These are phyloP conservation scores for Drosophila affinis DNA, from an alignment of 2,888 invertebrate genomes.

Conservation along the genomic window DNA sequence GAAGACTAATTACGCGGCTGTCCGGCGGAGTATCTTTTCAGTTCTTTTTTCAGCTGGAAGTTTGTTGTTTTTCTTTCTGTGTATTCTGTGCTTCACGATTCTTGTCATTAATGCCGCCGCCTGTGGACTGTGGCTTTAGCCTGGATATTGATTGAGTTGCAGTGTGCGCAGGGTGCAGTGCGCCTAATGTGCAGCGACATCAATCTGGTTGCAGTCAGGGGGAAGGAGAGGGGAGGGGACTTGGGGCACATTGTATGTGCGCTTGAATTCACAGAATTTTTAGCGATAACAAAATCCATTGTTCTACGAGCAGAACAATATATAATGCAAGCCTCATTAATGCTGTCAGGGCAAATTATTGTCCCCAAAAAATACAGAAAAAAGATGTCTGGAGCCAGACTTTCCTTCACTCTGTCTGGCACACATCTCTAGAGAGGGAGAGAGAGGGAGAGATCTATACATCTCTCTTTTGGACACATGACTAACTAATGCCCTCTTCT, in stretches of 20 bases:
- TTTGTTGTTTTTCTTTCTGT: constrained; percentile 6
- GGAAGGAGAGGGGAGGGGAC: neutral
- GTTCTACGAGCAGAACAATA: constrained; percentile 22
- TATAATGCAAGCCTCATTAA: constrained; percentile 62
- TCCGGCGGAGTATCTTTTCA: constrained; percentile 40
- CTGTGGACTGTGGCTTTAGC: constrained; percentile 40
- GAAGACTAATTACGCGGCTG: constrained; percentile 78
- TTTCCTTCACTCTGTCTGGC: constrained; percentile 11
- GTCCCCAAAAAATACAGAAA: constrained; percentile 8
- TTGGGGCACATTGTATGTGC: constrained; percentile 29
- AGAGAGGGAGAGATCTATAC: too few species aligned
- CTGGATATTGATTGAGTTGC: constrained; percentile 79
- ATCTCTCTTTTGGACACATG: constrained; percentile 16
- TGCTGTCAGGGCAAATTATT: constrained; percentile 46
- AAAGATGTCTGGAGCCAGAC: constrained; percentile 2
- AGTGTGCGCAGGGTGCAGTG: constrained; percentile 80
- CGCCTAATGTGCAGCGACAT: constrained; percentile 82
- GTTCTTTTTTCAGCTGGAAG: neutral
- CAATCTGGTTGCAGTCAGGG: constrained; percentile 66
- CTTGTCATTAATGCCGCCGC: constrained; percentile 72
- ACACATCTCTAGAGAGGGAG: too few species aligned
- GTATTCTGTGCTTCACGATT: constrained; percentile 34
- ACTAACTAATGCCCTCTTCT: constrained; percentile 61
- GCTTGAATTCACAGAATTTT: constrained; percentile 67
- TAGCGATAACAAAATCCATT: constrained; percentile 32